Conservation (phyloP, 1,140 invertebrate species). For the Xylocopa sonorina region DNA sequence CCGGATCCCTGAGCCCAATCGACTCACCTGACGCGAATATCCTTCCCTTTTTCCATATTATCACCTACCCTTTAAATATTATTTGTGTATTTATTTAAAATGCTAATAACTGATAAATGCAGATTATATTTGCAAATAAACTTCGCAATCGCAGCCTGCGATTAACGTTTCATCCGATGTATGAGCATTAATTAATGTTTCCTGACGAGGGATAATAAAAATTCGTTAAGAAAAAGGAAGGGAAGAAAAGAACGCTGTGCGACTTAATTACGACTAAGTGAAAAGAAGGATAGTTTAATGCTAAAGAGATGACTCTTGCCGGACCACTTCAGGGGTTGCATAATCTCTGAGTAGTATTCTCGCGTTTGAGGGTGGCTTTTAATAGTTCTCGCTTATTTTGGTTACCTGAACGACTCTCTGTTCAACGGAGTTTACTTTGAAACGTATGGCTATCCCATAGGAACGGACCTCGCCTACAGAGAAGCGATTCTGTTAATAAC, state of each 20-base stretch:
- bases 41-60: too few relatives aligned
- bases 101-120: too few relatives aligned
- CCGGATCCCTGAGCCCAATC: too few relatives aligned
- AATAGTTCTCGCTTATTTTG: constrained; percentile 15
- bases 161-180: not conserved
- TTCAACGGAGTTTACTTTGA: not conserved
- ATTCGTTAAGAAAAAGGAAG: not conserved
- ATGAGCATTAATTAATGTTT: not conserved
- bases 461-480: too few relatives aligned
- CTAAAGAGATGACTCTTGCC: not conserved
- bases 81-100: too few relatives aligned
- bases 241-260: not conserved
- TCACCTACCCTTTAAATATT: too few relatives aligned
- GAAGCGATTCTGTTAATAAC: not conserved
- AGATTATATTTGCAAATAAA: not conserved
- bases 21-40: too few relatives aligned
- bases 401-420: not conserved
- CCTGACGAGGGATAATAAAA: not conserved
- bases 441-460: not conserved
- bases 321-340: not conserved
- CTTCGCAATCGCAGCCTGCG: not conserved
- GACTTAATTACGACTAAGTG: not conserved
- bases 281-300: not conserved
- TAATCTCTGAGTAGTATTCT: not conserved
- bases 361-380: constrained; percentile 5